Evolutionary conservation across 1,140 invertebrate genomes (phyloP).

Genomic region (Homarus americanus): DNA sequence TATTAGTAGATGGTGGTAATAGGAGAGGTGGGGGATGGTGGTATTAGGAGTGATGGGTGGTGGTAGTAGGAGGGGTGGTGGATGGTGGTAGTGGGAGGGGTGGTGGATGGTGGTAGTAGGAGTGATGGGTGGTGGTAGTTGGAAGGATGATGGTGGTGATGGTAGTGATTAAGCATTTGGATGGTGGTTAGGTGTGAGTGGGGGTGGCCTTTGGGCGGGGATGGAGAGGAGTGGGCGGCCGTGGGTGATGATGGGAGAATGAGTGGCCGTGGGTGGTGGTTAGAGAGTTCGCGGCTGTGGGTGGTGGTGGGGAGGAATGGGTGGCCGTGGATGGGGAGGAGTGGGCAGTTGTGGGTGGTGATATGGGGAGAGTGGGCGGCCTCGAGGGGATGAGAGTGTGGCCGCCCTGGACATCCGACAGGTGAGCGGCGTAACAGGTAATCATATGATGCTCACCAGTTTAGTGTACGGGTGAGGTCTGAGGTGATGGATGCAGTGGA

Average conservation of each 20-base stretch:
- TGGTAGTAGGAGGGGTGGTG: neutral
- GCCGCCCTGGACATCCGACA: neutral
- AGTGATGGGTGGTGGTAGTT: too few relatives aligned
- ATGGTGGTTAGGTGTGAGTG: too few relatives aligned
- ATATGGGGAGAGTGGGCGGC: too few relatives aligned
- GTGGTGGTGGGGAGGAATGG: neutral
- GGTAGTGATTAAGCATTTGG: too few relatives aligned
- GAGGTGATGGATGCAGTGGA: neutral
- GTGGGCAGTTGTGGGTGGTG: too few relatives aligned
- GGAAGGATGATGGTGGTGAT: too few relatives aligned
- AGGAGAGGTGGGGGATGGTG: neutral
- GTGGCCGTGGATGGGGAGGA: too few relatives aligned
- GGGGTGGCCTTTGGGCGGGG: too few relatives aligned
- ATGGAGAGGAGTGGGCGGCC: neutral
- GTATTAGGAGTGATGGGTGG: neutral
- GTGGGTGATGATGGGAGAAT: neutral
- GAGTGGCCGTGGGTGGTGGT: neutral
- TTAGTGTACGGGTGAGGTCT: neutral
- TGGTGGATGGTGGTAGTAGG: too few relatives aligned
- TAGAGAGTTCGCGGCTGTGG: neutral
- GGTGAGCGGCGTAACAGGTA: neutral
- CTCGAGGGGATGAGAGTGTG: too few relatives aligned
- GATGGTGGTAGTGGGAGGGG: neutral
- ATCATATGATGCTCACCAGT: neutral
- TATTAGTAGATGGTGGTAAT: too few relatives aligned